Percentiles rank a stretch among this genome's conserved stretches.
These are phyloP conservation scores for Pitta sordida DNA, from an alignment of 2,113 vertebrate species.

Conservation along the genomic window DNA sequence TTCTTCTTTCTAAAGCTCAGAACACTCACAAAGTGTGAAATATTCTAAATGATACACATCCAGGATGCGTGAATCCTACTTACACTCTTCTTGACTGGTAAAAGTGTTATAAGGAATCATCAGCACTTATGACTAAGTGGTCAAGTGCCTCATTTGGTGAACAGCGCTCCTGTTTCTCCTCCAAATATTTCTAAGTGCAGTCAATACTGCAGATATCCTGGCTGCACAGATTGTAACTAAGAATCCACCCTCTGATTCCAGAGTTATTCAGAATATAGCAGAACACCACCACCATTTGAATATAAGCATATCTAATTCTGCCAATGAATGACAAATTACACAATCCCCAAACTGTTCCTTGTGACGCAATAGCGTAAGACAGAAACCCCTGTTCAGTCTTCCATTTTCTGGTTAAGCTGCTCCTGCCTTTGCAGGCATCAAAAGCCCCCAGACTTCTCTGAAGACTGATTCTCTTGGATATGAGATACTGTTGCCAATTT, in stretches of 20 bases:
- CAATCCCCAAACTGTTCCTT: background rate
- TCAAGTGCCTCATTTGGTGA: slow-evolving; percentile 29
- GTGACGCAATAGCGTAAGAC: background rate
- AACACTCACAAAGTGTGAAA: background rate
- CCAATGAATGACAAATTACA: background rate
- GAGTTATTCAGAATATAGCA: background rate
- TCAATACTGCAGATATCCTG: background rate
- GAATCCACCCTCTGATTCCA: background rate
- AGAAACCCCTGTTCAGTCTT: background rate
- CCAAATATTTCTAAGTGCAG: background rate
- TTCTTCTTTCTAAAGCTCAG: slow-evolving; percentile 12
- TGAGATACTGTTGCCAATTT: background rate
- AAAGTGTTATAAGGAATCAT: background rate
- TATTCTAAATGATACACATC: slow-evolving; percentile 11
- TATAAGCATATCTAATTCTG: background rate
- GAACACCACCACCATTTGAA: background rate
- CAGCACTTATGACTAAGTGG: background rate
- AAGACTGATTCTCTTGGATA: background rate
- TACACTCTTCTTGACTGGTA: slow-evolving; percentile 13
- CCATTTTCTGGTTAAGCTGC: background rate
- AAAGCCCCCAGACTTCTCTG: background rate
- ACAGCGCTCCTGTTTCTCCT: background rate
- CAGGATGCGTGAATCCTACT: slow-evolving; percentile 1
- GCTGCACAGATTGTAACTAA: background rate
- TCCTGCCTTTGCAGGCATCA: background rate